Evolutionary conservation across 2,113 vertebrate species (phyloP), one percentile per base, ranked within the genome.

Genomic region (Malurus melanocephalus): DNA sequence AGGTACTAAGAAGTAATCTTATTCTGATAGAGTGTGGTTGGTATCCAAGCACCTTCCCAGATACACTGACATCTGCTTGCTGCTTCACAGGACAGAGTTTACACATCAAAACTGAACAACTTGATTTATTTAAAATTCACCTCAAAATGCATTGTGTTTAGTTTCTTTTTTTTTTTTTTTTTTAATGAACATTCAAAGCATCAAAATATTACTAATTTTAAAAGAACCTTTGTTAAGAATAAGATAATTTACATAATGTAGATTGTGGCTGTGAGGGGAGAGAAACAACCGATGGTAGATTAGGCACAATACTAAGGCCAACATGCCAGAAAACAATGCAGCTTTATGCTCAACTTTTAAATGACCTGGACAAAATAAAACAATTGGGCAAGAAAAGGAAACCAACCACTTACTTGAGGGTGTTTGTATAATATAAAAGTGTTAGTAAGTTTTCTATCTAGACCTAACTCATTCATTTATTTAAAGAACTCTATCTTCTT

Each of bases 81-180:
- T 52, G 53, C 81, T 91, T 85, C 71, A 94, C 80, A 92, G 88
- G 80, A 96, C 93, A 96, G 67, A 97, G 84, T 40, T 93, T 93
- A 89, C 92, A 95, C 96, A 89, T 82, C 80, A 85, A 94, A 96
- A 93, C 94, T 13, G 92, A 97, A 96, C 95, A 97, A 94, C 83
- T 85, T 90, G 90, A 97, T 96, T 97, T 97, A 97, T 97, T 97
- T 96, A 96, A 97, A 97, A 96, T 95, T 80, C 96, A 97, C 88
- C 92, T 97, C 90, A 96, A 97, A 97, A 97, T 94, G 95, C 95
- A 97, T 92, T 90, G 65, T 95, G 92, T 93, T 95, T 96, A 96
- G 96, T 93, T 97, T 93, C 83, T 90, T 93, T 90, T 38, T 38
- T 38, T 90, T 38, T 38, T 38, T 35, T 38, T 38, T 95, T 94